These are phyloP conservation scores for Epinephelus malabaricus DNA, from an alignment of 2,797 vertebrate genomes.

Conservation along the genomic window DNA sequence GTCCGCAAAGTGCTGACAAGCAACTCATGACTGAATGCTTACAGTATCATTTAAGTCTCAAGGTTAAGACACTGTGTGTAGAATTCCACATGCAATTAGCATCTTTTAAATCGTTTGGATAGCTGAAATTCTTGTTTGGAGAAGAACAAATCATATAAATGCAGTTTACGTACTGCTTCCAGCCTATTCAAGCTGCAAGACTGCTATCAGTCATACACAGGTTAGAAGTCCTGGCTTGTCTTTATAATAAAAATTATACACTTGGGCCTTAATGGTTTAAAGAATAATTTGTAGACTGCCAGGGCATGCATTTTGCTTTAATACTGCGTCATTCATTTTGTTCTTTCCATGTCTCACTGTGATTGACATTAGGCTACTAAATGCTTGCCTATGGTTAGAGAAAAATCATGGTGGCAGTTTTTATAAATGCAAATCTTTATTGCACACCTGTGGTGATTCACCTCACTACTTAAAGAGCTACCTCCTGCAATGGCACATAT, in stretches of 20 bases:
- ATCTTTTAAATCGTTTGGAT: background rate
- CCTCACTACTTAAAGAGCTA: background rate
- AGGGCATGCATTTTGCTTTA: background rate
- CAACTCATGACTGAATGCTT: conserved; percentile 13
- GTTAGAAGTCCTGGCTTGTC: background rate
- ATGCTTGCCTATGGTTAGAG: background rate
- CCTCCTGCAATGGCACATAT: background rate
- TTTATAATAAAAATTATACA: background rate
- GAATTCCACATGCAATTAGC: background rate
- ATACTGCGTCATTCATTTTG: background rate
- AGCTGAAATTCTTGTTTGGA: background rate
- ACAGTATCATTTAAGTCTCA: background rate
- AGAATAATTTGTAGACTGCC: background rate
- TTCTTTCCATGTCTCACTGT: background rate
- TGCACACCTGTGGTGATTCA: background rate
- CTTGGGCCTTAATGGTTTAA: background rate
- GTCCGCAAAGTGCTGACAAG: background rate
- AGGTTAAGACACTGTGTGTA: background rate
- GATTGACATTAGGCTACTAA: background rate
- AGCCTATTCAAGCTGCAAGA: background rate
- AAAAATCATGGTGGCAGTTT: background rate
- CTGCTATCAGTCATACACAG: background rate
- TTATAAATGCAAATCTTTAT: background rate
- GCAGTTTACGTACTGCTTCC: background rate
- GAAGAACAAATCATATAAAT: background rate